phyloP scores from a whole-genome alignment of 2,888 invertebrate genomes.

The Bembecia ichneumoniformis region DNA sequence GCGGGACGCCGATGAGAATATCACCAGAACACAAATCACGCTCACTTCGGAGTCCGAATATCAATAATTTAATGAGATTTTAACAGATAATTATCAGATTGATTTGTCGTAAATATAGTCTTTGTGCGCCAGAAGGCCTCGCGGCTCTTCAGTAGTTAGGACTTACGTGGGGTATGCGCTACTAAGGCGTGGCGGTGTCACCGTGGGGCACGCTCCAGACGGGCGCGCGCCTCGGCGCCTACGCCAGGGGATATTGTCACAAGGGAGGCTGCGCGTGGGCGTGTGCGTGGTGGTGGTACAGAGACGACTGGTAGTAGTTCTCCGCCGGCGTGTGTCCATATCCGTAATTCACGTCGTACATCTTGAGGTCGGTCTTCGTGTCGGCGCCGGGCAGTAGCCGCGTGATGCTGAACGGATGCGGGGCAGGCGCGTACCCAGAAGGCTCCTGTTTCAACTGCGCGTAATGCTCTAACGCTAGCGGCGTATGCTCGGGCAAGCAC shows the following conservation, averaged over 20 bases:
- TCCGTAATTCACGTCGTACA: constrained; percentile 86
- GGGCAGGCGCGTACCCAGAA: constrained; percentile 84
- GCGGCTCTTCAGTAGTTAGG: constrained; percentile 3
- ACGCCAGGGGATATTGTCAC: constrained; percentile 94
- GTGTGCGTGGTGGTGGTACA: constrained; percentile 76
- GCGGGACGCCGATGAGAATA: constrained; percentile 30
- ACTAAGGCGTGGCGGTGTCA: constrained; percentile 31
- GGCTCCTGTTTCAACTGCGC: constrained; percentile 85
- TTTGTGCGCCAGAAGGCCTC: background rate
- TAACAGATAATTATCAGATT: constrained; percentile 2
- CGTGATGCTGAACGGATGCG: constrained; percentile 95
- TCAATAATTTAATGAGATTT: constrained; percentile 44
- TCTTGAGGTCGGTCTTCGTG: constrained; percentile 90
- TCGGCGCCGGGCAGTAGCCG: constrained; percentile 89
- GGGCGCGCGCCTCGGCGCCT: constrained; percentile 63
- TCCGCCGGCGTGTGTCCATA: constrained; percentile 75
- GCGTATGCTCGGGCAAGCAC: constrained; percentile 73
- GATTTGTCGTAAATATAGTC: background rate
- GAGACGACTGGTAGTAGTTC: constrained; percentile 87
- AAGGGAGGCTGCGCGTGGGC: constrained; percentile 85
- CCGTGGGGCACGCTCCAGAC: constrained; percentile 35
- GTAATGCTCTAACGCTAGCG: constrained; percentile 75
- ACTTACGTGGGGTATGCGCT: constrained; percentile 10
- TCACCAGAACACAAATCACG: constrained; percentile 61
- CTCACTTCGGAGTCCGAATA: constrained; percentile 63